Evolutionary conservation across 2,113 vertebrate genomes (phyloP).

Genomic region (Tachysurus vachellii): DNA sequence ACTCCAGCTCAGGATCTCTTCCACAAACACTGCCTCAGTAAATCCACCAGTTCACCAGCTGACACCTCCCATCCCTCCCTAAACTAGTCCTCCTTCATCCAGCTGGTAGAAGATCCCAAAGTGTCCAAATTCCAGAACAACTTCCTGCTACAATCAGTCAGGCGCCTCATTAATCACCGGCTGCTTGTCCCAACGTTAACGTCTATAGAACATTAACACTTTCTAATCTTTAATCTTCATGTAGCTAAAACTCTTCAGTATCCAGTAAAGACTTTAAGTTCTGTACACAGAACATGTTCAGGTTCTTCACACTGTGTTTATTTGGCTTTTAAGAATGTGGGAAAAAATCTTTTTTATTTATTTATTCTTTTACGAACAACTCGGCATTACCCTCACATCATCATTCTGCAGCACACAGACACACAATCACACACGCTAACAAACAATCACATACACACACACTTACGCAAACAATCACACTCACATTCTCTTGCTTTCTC

Average conservation of each 20-base stretch:
- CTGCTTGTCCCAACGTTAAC: neutral
- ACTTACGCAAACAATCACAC: neutral
- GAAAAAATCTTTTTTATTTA: neutral
- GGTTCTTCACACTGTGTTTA: neutral
- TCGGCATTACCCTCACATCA: neutral
- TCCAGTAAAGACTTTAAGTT: neutral
- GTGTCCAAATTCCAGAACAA: neutral
- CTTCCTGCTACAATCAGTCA: neutral
- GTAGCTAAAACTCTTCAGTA: neutral
- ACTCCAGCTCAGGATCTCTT: neutral
- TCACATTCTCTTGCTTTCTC: too few relatives aligned
- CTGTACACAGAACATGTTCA: neutral
- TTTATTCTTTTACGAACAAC: neutral
- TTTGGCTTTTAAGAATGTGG: neutral
- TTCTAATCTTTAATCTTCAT: neutral
- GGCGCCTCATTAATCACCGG: neutral
- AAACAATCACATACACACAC: constrained; percentile 28
- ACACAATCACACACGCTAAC: neutral
- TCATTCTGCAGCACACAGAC: constrained; percentile 21
- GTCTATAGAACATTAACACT: neutral
- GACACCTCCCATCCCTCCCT: neutral
- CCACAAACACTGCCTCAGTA: neutral
- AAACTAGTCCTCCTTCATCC: neutral
- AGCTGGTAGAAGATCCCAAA: neutral
- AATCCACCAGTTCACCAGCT: neutral